These are phyloP conservation scores for Hystrix cristata DNA, from an alignment of 2,113 vertebrate species.

Conservation along the genomic window DNA sequence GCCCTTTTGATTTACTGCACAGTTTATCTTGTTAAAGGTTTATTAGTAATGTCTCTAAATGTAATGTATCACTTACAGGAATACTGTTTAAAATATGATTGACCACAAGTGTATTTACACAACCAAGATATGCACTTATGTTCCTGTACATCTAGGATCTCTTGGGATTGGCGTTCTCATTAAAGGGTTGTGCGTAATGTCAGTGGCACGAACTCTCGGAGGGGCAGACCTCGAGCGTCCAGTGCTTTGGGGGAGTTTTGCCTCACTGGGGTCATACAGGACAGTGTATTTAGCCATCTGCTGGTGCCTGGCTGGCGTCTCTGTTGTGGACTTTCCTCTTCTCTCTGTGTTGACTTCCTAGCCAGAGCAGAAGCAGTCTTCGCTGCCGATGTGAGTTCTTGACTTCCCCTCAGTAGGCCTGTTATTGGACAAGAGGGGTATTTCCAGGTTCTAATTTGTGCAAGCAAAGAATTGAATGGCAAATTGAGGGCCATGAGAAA, in stretches of 20 bases:
- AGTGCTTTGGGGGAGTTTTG: background rate
- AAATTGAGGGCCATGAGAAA: too few relatives aligned
- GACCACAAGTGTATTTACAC: constrained; percentile 24
- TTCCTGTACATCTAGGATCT: background rate
- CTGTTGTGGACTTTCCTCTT: background rate
- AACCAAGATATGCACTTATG: background rate
- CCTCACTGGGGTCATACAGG: background rate
- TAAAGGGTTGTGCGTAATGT: background rate
- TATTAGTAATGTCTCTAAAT: constrained; percentile 63
- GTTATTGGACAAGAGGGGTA: too few relatives aligned
- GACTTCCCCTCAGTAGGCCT: background rate
- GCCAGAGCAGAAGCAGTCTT: background rate
- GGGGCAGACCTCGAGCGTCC: background rate
- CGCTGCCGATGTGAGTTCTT: background rate
- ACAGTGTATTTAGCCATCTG: background rate
- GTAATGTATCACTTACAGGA: constrained; percentile 60
- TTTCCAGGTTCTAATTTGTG: too few relatives aligned
- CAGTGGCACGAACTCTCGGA: background rate
- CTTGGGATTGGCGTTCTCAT: constrained; percentile 6
- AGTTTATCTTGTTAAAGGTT: constrained; percentile 66
- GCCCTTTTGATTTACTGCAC: constrained; percentile 55
- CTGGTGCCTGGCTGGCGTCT: background rate
- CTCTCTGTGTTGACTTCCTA: background rate
- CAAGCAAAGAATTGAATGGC: too few relatives aligned
- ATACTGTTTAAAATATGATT: constrained; percentile 51